Percentiles rank a stretch among this genome's conserved stretches.
phyloP scores from a whole-genome alignment of 1,140 invertebrate genomes.

The Lepidurus couesii region DNA sequence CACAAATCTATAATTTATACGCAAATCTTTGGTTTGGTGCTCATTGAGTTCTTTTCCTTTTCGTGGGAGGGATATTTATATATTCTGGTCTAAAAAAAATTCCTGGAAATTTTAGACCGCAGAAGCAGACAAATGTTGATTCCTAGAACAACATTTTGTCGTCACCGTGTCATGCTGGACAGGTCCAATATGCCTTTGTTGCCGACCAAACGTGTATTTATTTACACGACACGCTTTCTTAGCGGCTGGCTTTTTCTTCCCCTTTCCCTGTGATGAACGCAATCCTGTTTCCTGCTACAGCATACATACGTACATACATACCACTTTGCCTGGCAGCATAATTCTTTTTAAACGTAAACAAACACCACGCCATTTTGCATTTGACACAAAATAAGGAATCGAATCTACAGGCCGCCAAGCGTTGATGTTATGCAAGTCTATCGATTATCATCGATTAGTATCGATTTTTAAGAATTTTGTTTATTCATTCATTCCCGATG shows the following conservation, averaged over 20 bases:
- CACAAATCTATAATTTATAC: too few species aligned
- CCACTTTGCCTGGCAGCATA: not conserved
- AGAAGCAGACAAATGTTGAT: not conserved
- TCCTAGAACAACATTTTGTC: constrained; percentile 1
- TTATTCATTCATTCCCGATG: too few species aligned
- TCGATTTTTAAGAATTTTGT: too few species aligned
- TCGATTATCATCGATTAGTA: too few species aligned
- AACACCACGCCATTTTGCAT: not conserved
- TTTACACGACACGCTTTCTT: constrained; percentile 19
- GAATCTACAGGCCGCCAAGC: not conserved
- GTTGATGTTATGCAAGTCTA: not conserved
- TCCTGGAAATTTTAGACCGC: not conserved
- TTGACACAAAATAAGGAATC: not conserved
- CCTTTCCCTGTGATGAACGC: constrained; percentile 4
- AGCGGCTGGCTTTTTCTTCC: not conserved
- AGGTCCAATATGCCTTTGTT: constrained; percentile 21
- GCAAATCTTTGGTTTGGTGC: too few species aligned
- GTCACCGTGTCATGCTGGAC: constrained; percentile 6
- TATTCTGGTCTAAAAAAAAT: too few species aligned
- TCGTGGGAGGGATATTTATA: too few species aligned
- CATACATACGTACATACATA: not conserved
- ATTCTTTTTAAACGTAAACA: not conserved
- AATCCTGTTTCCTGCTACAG: constrained; percentile 8
- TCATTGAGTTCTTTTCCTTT: too few species aligned
- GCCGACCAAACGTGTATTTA: constrained; percentile 6